Evolutionary conservation across 1,140 invertebrate genomes (phyloP).

Genomic region (Drosophila seguyi): DNA sequence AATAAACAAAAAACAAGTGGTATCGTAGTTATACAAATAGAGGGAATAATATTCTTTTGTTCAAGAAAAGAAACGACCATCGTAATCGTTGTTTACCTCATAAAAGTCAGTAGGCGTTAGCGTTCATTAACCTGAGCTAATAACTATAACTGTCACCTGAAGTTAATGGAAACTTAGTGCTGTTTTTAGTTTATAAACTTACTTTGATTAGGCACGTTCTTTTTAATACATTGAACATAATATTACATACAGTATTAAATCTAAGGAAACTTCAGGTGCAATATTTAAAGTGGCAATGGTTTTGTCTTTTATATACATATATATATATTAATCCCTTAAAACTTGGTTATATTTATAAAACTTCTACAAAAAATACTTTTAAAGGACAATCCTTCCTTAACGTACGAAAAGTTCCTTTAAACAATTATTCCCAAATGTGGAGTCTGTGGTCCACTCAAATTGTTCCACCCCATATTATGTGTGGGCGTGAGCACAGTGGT

Average conservation of each 20-base stretch:
- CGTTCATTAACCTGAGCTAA: not conserved
- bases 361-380: not conserved
- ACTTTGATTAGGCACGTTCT: not conserved
- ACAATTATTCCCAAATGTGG: not conserved
- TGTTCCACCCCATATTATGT: not conserved
- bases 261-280: not conserved
- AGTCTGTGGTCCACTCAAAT: conserved; percentile 7
- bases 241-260: not conserved
- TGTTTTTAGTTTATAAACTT: not conserved
- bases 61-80: not conserved
- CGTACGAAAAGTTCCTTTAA: not conserved
- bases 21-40: not conserved
- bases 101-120: not conserved
- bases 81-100: conserved; percentile 1
- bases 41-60: no score
- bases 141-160: not conserved
- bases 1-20: not conserved
- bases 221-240: not conserved
- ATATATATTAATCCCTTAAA: no score
- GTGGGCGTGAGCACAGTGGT: conserved; percentile 7
- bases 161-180: not conserved
- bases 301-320: no score
- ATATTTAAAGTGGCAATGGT: no score
- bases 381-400: not conserved
- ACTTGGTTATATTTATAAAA: not conserved